These are phyloP conservation scores for Spinus olivaceus DNA, from an alignment of 2,797 vertebrate species.

Conservation along the genomic window DNA sequence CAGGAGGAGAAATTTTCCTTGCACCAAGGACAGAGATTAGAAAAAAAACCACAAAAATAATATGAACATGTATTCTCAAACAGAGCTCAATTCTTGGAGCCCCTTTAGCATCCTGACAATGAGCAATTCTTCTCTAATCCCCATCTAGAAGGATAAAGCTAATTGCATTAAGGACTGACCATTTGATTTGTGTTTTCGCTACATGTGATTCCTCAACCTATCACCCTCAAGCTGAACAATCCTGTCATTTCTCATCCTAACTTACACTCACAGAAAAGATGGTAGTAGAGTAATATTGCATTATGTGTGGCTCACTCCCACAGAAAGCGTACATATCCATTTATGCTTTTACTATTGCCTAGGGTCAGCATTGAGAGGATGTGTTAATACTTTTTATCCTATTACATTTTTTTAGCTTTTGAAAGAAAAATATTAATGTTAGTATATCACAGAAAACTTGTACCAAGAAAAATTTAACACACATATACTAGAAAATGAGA, in stretches of 20 bases:
- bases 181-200: not conserved
- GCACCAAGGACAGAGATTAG: not conserved
- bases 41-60: rapidly evolving
- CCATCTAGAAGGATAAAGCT: not conserved
- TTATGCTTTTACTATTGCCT: not conserved
- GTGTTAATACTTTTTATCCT: not conserved
- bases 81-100: not conserved
- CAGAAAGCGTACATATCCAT: not conserved
- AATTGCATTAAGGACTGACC: not conserved
- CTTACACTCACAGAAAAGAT: not conserved
- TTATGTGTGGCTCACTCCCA: not conserved
- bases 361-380: not conserved
- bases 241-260: not conserved
- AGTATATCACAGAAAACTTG: not conserved
- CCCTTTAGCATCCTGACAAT: not conserved
- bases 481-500: not conserved
- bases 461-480: not conserved
- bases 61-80: not conserved
- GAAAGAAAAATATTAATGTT: not conserved
- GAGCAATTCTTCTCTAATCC: not conserved
- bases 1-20: not conserved
- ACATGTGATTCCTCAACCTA: not conserved
- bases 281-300: not conserved
- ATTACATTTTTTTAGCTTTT: not conserved
- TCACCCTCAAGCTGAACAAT: not conserved